A percentile compares a stretch with the other conserved stretches of the same genome.
Evolutionary conservation across 2,888 invertebrate genomes (phyloP).

Genomic region (Drosophila imparisetae): DNA sequence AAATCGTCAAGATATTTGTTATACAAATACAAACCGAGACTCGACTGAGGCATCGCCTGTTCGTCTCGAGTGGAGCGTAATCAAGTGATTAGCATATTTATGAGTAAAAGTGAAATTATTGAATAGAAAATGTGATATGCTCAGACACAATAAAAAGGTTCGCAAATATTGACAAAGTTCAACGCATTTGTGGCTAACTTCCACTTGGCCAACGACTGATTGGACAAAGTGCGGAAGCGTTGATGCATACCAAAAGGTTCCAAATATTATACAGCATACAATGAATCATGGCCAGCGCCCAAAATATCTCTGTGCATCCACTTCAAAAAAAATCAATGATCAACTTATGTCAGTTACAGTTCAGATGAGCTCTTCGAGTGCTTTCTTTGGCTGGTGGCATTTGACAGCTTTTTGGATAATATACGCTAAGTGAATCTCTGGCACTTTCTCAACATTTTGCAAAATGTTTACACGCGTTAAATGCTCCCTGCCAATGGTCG

Average conservation of each 20-base stretch:
- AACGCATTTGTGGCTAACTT: conserved; percentile 23
- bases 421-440: conserved; percentile 54
- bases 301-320: neutral
- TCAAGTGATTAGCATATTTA: conserved; percentile 78
- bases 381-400: conserved; percentile 49
- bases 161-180: conserved; percentile 71
- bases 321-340: conserved; percentile 20
- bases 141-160: conserved; percentile 46
- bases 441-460: conserved; percentile 65
- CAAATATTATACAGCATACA: conserved; percentile 7
- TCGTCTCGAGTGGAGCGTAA: conserved; percentile 50
- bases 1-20: conserved; percentile 25
- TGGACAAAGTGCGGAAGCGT: conserved; percentile 18
- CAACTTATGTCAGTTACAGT: conserved; percentile 45
- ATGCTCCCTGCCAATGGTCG: neutral
- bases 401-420: conserved; percentile 38
- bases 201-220: conserved; percentile 12
- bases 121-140: conserved; percentile 47
- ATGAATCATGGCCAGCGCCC: conserved; percentile 15
- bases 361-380: conserved; percentile 37
- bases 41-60: neutral
- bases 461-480: conserved; percentile 12
- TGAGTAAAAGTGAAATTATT: conserved; percentile 82
- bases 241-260: conserved; percentile 48
- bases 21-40: conserved; percentile 40